Conservation (phyloP, 2,113 vertebrate species). For the Grammomys surdaster region DNA sequence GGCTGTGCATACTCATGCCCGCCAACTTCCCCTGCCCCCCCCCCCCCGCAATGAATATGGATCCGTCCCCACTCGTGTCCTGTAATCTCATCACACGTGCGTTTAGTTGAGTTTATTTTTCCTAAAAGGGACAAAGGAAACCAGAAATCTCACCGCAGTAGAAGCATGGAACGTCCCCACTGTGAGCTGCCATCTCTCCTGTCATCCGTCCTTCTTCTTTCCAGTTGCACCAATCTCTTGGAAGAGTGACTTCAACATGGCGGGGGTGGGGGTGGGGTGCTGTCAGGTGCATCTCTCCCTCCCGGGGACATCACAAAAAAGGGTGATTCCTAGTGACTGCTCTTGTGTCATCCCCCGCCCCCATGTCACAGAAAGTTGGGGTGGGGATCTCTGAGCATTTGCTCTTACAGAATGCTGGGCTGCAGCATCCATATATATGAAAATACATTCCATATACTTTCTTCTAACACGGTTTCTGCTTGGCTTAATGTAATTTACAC, state of each 20-base stretch:
- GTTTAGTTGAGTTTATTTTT: background rate
- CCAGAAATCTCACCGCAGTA: background rate
- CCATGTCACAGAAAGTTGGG: background rate
- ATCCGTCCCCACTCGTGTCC: background rate
- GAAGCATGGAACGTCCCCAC: background rate
- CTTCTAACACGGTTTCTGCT: background rate
- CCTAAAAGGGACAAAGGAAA: conserved; percentile 18
- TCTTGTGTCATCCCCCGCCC: rapidly evolving
- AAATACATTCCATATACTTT: background rate
- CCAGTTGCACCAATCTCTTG: background rate
- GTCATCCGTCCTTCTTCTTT: background rate
- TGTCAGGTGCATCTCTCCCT: background rate
- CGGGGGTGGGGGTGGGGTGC: background rate
- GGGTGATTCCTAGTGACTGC: conserved; percentile 61
- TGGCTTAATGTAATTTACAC: background rate
- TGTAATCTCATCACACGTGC: background rate
- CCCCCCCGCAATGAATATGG: background rate
- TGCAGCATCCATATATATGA: background rate
- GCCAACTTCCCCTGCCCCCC: background rate
- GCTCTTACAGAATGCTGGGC: conserved; percentile 71
- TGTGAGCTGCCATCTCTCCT: background rate
- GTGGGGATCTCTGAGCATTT: conserved; percentile 32
- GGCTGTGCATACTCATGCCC: background rate
- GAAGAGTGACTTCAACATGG: background rate
- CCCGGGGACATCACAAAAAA: conserved; percentile 76